Evolutionary conservation across 1,140 invertebrate genomes (phyloP), one percentile per base, ranked within the genome.

Genomic region (Ooceraea biroi): DNA sequence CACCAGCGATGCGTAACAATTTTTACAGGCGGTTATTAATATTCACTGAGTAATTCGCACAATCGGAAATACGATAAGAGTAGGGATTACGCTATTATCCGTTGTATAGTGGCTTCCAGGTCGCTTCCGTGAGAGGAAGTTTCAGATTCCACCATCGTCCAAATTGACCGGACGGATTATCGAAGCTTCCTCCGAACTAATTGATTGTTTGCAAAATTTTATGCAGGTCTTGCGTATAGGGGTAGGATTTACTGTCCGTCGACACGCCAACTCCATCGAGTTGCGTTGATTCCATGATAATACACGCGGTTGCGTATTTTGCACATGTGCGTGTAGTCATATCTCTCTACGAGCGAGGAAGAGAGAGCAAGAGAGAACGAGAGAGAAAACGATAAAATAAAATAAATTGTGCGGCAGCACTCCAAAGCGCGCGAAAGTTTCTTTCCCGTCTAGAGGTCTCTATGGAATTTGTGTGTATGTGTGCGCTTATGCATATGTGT

Each of bases 131-230:
- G 27, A 86, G 85, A 80, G 84, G 90, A 86, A 87, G 80, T 61
- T 86, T 77, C 78, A 88, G 86, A 84, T 90, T 84, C 88, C 66
- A 85, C 73, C 83, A 65, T 76, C 83, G 85, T 63, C 78, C 76
- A 83, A 88, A 89, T 58, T 87, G 77, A 86, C 91, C 92, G 90
- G 88, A 85, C 68, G 89, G 89, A 92, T 93, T 90, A 93, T 91
- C 86, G 86, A 77, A 71, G 72, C 89, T 92, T 92, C 90, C 92
- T 86, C 61, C 63, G 48, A 65, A 74, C 88, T 93, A 93, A 93
- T 93, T 92, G 92, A 93, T 93, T 93, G 92, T 92, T 93, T 89
- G 89, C 85, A 87, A 88, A 89, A 92, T 92, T 92, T 92, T 92
- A 93, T 92, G 89, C 92, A 87, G 55, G 76, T 72, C 88, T 73